Percentiles rank a stretch among this genome's conserved stretches.
These are phyloP conservation scores for Bombycilla garrulus DNA, from an alignment of 2,113 vertebrate genomes.

Conservation along the genomic window DNA sequence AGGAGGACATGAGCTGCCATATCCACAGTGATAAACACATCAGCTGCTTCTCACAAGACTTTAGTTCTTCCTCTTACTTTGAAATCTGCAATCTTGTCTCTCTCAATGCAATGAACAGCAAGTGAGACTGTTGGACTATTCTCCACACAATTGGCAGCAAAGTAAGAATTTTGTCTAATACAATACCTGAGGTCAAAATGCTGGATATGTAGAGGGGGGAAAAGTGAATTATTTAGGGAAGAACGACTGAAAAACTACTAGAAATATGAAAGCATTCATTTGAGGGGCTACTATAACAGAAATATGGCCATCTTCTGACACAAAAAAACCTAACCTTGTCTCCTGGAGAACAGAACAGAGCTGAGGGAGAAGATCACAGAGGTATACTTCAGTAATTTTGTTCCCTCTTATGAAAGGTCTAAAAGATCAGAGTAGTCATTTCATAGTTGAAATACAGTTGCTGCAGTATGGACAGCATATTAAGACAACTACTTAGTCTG, in stretches of 20 bases:
- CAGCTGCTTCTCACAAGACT: neutral
- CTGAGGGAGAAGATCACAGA: neutral
- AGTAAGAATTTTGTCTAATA: neutral
- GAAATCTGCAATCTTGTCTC: neutral
- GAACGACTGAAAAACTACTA: neutral
- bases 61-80: neutral
- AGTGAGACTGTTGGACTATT: neutral
- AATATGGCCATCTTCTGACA: neutral
- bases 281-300: neutral
- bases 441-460: neutral
- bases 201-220: neutral
- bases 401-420: neutral
- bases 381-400: neutral
- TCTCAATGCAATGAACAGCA: neutral
- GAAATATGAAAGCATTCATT: neutral
- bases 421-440: neutral
- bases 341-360: neutral
- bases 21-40: rapidly evolving
- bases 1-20: neutral
- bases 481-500: neutral
- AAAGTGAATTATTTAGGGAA: neutral
- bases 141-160: neutral
- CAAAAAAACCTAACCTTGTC: neutral
- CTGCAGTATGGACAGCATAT: neutral
- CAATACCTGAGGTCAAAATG: neutral